Conservation (phyloP, 2,113 vertebrate species). For the Calyptommatus sinebrachiatus region DNA sequence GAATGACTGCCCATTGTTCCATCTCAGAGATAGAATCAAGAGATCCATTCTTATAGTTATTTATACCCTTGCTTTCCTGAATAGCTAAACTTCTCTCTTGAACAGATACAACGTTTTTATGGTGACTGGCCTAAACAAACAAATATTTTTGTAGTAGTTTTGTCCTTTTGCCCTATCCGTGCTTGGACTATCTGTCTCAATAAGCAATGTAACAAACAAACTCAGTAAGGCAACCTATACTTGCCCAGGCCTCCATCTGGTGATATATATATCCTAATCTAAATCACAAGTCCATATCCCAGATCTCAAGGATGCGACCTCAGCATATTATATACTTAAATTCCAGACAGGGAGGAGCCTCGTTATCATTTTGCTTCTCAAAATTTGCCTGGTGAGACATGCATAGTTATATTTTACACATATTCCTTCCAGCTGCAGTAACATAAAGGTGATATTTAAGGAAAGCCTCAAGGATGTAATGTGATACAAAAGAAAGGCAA, state of each 20-base stretch:
- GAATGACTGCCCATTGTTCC: too few relatives aligned
- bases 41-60: too few relatives aligned
- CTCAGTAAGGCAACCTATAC: background rate
- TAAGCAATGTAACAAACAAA: background rate
- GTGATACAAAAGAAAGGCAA: background rate
- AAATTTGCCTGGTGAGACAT: constrained; percentile 8
- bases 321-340: background rate
- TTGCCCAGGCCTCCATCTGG: background rate
- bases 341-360: constrained; percentile 16
- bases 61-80: too few relatives aligned
- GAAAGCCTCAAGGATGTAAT: constrained; percentile 11
- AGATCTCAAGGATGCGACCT: background rate
- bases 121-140: background rate
- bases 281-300: background rate
- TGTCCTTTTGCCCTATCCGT: background rate
- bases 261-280: background rate
- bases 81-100: too few relatives aligned
- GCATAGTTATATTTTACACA: background rate
- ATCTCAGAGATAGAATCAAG: too few relatives aligned
- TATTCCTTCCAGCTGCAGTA: background rate
- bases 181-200: background rate
- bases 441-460: constrained; percentile 10
- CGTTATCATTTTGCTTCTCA: background rate
- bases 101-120: background rate
- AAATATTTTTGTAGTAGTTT: too few relatives aligned